phyloP scores from a whole-genome alignment of 2,113 vertebrate genomes.

The Pelvicachromis taeniatus region DNA sequence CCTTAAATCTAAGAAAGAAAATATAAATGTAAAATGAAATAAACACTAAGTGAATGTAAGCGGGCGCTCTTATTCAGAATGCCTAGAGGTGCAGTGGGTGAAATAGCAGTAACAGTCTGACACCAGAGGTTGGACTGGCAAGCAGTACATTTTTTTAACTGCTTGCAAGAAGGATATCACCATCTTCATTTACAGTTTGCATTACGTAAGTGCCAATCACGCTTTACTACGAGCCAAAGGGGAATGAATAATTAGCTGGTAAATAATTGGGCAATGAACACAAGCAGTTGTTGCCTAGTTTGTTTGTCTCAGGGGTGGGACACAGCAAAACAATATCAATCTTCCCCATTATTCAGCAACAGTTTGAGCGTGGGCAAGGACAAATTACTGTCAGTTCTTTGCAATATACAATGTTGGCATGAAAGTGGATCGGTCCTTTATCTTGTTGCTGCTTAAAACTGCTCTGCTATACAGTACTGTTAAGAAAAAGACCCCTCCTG shows the following conservation, averaged over 20 bases:
- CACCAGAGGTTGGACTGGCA: background rate
- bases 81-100: constrained; percentile 21
- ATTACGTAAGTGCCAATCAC: constrained; percentile 35
- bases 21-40: constrained; percentile 16
- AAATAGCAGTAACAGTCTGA: constrained; percentile 8
- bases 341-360: background rate
- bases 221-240: background rate
- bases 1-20: background rate
- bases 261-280: constrained; percentile 16
- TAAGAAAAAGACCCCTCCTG: background rate
- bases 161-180: background rate
- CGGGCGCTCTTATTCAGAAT: constrained; percentile 10
- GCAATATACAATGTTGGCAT: background rate
- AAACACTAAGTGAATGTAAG: constrained; percentile 24
- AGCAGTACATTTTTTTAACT: constrained; percentile 9
- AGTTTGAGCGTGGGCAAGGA: background rate
- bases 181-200: constrained; percentile 15
- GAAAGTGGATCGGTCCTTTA: background rate
- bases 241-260: constrained; percentile 22
- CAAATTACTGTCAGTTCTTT: background rate
- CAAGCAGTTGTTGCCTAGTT: background rate
- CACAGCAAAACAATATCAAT: constrained; percentile 9
- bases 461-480: background rate
- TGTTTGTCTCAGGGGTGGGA: constrained; percentile 5
- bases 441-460: background rate